These are phyloP conservation scores for Acanthurus leucopareius DNA, from an alignment of 2,797 vertebrate genomes.

Conservation along the genomic window DNA sequence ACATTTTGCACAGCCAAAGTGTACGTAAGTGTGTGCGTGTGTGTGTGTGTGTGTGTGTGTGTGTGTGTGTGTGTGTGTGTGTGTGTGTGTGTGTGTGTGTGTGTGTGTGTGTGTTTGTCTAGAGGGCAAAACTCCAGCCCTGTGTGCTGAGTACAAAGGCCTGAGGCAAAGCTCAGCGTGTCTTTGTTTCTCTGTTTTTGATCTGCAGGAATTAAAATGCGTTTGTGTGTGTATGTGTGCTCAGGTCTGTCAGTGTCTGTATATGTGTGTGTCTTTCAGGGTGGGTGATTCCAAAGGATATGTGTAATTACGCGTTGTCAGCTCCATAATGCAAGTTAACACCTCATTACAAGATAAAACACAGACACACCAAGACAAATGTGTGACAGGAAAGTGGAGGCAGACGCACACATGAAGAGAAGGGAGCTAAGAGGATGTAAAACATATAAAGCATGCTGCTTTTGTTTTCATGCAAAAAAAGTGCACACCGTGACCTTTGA, in stretches of 20 bases:
- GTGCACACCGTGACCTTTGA: neutral
- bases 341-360: slow-evolving; percentile 38
- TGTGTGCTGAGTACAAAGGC: slow-evolving; percentile 18
- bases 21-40: neutral
- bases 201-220: slow-evolving; percentile 38
- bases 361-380: slow-evolving; percentile 5
- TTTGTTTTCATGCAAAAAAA: neutral
- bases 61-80: slow-evolving; percentile 8
- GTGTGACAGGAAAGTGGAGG: slow-evolving; percentile 20
- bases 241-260: neutral
- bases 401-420: slow-evolving; percentile 5
- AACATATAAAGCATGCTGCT: neutral
- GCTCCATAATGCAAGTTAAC: slow-evolving; percentile 32
- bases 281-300: slow-evolving; percentile 34
- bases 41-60: neutral
- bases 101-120: slow-evolving; percentile 24
- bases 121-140: slow-evolving; percentile 15
- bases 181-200: slow-evolving; percentile 14
- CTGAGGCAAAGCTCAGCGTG: slow-evolving; percentile 11
- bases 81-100: slow-evolving; percentile 22
- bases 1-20: slow-evolving; percentile 31
- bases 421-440: slow-evolving; percentile 22
- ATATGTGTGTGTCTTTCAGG: slow-evolving; percentile 4
- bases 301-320: slow-evolving; percentile 22
- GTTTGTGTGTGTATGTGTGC: slow-evolving; percentile 21